Percentiles rank a stretch among this genome's conserved stretches.
Conservation (phyloP, 2,888 invertebrate genomes). For the Ormyrus labotus region DNA sequence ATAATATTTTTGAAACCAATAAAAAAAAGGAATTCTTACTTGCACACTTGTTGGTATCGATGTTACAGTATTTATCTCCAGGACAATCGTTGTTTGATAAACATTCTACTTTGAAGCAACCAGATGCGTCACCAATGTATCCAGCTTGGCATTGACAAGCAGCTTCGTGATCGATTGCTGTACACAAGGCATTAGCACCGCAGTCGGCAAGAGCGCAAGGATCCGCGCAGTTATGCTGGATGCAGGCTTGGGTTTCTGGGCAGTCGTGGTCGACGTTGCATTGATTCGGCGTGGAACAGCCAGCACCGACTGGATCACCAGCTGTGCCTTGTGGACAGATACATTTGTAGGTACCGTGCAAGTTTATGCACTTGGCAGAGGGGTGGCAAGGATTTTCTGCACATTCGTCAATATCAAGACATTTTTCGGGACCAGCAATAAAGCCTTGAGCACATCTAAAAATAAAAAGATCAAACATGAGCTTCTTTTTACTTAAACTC, state of each 20-base stretch:
- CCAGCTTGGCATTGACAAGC: constrained; percentile 88
- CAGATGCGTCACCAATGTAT: constrained; percentile 89
- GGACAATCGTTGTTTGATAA: constrained; percentile 86
- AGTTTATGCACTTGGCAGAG: constrained; percentile 87
- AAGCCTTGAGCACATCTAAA: constrained; percentile 85
- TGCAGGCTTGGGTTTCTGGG: constrained; percentile 85
- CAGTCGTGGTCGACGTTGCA: constrained; percentile 87
- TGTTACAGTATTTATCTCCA: constrained; percentile 85
- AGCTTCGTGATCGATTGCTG: constrained; percentile 83
- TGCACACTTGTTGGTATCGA: constrained; percentile 85
- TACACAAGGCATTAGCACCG: constrained; percentile 87
- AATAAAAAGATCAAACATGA: background rate
- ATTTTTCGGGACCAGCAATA: constrained; percentile 82
- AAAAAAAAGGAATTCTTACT: constrained; percentile 77
- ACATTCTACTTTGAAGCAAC: constrained; percentile 94
- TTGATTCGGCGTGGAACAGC: constrained; percentile 86
- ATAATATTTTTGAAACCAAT: background rate
- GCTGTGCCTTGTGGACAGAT: constrained; percentile 87
- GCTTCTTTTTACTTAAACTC: background rate
- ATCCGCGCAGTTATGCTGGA: constrained; percentile 86
- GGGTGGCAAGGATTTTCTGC: constrained; percentile 86
- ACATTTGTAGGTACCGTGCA: constrained; percentile 88
- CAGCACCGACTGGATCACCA: constrained; percentile 83
- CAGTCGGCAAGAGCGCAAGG: constrained; percentile 86
- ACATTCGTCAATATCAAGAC: constrained; percentile 91